Percentiles rank a stretch among this genome's conserved stretches.
These are phyloP conservation scores for Corvus hawaiiensis DNA, from an alignment of 2,113 vertebrate genomes.

Conservation along the genomic window DNA sequence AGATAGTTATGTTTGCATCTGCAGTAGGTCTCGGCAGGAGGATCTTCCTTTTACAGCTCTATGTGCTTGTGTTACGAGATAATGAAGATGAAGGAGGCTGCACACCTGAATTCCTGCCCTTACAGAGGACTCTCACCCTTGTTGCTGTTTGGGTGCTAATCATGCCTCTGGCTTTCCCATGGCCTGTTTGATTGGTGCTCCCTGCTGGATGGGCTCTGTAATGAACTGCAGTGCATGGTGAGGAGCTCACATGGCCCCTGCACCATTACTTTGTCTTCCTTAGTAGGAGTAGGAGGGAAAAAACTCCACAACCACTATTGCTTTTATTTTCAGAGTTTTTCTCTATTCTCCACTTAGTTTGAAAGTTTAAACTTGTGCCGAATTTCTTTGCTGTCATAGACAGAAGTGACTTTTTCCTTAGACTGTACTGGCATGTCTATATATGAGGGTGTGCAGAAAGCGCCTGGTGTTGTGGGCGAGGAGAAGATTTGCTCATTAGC, in stretches of 20 bases:
- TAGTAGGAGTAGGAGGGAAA: neutral
- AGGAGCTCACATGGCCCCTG: neutral
- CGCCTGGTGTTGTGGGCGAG: accelerated
- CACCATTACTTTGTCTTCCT: neutral
- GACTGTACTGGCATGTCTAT: neutral
- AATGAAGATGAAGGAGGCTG: slow-evolving; percentile 61
- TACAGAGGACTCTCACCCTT: neutral
- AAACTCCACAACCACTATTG: neutral
- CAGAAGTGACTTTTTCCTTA: neutral
- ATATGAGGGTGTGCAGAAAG: neutral
- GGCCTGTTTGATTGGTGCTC: slow-evolving; percentile 20
- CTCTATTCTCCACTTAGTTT: neutral
- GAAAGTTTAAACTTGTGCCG: neutral
- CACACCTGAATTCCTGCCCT: slow-evolving; percentile 21
- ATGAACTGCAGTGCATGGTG: slow-evolving; percentile 30
- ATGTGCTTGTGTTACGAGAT: neutral
- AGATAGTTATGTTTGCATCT: slow-evolving; percentile 12
- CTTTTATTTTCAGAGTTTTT: neutral
- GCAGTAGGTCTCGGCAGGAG: slow-evolving; percentile 6
- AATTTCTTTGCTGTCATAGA: neutral
- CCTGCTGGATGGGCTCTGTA: neutral
- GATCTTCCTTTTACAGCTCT: neutral
- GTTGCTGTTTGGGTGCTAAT: slow-evolving; percentile 16
- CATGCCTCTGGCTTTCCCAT: neutral
- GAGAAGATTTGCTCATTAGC: neutral